Conservation (phyloP, 2,113 vertebrate genomes). For the Sebastes fasciatus region DNA sequence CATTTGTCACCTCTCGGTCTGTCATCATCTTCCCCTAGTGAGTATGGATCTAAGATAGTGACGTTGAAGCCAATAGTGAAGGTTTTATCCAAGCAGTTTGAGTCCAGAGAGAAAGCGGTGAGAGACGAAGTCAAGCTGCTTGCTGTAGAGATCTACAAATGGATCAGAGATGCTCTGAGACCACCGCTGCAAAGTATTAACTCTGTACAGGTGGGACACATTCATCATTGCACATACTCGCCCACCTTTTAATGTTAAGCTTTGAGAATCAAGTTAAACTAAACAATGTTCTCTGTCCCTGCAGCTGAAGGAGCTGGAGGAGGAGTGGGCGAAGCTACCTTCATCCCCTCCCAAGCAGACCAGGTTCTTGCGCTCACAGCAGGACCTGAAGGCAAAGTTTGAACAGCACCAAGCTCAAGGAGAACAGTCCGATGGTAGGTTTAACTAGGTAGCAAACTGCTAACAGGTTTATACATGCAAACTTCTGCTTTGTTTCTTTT, state of each 20-base stretch:
- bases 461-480: not conserved
- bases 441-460: not conserved
- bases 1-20: conserved; percentile 1
- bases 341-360: conserved; percentile 89
- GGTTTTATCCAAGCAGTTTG: conserved; percentile 96
- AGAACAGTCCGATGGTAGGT: conserved; percentile 89
- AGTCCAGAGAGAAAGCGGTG: conserved; percentile 98
- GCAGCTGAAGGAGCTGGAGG: conserved; percentile 98
- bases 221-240: not conserved
- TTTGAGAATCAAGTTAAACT: not conserved
- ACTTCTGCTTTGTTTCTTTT: too few species aligned
- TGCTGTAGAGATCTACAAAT: conserved; percentile 95
- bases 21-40: conserved; percentile 80
- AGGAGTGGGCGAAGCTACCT: conserved; percentile 96
- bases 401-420: conserved; percentile 92
- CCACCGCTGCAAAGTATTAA: conserved; percentile 94
- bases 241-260: not conserved
- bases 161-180: conserved; percentile 96
- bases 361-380: conserved; percentile 96
- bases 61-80: conserved; percentile 97
- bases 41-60: conserved; percentile 98
- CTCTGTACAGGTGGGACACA: conserved; percentile 91
- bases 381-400: conserved; percentile 96
- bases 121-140: conserved; percentile 96
- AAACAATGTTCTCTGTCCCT: not conserved